Evolutionary conservation across 2,113 vertebrate species (phyloP).

Genomic region (Osmerus eperlanus): DNA sequence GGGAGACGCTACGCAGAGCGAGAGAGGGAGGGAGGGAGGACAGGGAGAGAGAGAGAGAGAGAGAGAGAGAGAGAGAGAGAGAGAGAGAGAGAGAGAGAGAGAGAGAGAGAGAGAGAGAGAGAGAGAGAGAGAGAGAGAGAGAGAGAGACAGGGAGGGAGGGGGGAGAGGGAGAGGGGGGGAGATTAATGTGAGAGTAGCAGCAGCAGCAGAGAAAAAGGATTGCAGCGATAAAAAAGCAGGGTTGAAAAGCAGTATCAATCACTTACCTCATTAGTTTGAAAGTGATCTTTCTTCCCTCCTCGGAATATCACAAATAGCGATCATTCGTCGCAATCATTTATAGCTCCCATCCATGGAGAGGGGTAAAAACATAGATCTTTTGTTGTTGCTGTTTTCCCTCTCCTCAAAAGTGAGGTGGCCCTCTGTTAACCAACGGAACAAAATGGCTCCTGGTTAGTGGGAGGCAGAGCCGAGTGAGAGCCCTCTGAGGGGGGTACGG

Average conservation of each 20-base stretch:
- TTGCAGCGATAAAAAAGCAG: conserved; percentile 50
- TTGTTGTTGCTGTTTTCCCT: conserved; percentile 43
- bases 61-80: conserved; percentile 23
- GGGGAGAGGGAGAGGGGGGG: conserved; percentile 31
- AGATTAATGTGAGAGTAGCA: conserved; percentile 55
- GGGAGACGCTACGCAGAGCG: conserved; percentile 62
- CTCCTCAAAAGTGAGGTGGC: conserved; percentile 64
- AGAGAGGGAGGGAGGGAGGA: conserved; percentile 28
- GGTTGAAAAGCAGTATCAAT: conserved; percentile 39
- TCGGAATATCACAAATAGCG: conserved; percentile 54
- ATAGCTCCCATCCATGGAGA: conserved; percentile 49
- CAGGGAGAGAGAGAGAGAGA: conserved; percentile 10
- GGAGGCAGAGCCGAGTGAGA: conserved; percentile 67
- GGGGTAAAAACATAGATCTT: conserved; percentile 40
- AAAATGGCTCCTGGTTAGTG: conserved; percentile 86
- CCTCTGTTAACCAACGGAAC: conserved; percentile 68
- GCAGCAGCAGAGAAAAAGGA: conserved; percentile 40
- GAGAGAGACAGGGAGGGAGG: conserved; percentile 13
- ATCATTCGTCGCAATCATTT: conserved; percentile 43
- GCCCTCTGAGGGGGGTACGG: conserved; percentile 70
- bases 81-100: conserved; percentile 38
- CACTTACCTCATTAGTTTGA: conserved; percentile 80
- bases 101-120: conserved; percentile 25
- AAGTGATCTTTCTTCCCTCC: conserved; percentile 54
- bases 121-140: conserved; percentile 31